Base-by-base conservation (phyloP, 2,888 invertebrate genomes). In the Cybosia mesomella region DNA sequence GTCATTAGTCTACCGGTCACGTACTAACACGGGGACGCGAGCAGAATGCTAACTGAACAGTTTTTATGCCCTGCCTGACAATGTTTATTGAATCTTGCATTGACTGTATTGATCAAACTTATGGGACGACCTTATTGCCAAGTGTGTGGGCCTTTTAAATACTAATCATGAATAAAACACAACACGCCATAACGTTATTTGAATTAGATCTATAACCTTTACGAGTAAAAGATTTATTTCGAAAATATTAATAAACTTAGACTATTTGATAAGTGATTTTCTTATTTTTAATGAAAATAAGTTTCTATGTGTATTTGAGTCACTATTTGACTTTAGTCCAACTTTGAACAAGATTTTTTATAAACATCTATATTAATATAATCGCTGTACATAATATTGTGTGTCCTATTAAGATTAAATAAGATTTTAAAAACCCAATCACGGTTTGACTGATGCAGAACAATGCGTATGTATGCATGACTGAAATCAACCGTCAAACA, bases 71-170 rank as follows among this genome's bases (percentile, higher is more conserved):
- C 80, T 81, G 83, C 87, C 89, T 87, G 88, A 88, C 89, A 83
- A 87, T 90, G 91, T 91, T 91, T 92, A 94, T 93, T 93, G 92
- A 93, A 94, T 93, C 88, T 87, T 83, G 86, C 90, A 90, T 91
- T 89, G 85, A 83, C 83, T 85, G 87, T 86, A 85, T 89, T 83
- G 89, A 92, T 91, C 90, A 86, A 87, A 85, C 83, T 77, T 79
- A 72, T 74, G 68, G 71, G 70, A 72, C 66, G 72, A 73, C 60
- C 63, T 64, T 57, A 64, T 57, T 57, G 34, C 39, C 24, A n/a
- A 61, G 43, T 54, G 62, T 32, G 22, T 54, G 22, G 34, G 34
- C 39, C 28, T 64, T 58, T 39, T 21, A 43, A 39, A 24, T 55
- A 5, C 11, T 15, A 61, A 62, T 18, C 36, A 24, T 22, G 18